phyloP scores from a whole-genome alignment of 2,113 vertebrate genomes.

The Rhadina sibilatrix region DNA sequence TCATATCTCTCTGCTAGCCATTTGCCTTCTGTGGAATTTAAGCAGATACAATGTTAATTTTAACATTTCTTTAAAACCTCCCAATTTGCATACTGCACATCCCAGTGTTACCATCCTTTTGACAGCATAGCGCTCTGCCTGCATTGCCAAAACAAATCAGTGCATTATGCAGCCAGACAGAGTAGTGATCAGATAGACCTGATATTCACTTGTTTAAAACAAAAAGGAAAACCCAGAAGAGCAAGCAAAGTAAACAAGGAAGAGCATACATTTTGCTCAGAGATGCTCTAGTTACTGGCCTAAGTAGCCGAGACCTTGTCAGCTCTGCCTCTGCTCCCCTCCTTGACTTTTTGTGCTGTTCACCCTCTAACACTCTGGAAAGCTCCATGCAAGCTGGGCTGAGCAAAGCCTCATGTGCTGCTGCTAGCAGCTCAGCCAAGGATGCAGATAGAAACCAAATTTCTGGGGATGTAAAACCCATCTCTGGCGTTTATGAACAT shows the following conservation, averaged over 20 bases:
- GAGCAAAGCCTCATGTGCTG: neutral
- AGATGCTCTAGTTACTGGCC: neutral
- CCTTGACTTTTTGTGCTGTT: fast-evolving
- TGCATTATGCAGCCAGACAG: neutral
- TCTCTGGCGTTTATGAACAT: neutral
- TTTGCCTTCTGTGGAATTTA: neutral
- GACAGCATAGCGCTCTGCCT: neutral
- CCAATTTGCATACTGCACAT: neutral
- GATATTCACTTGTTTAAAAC: neutral
- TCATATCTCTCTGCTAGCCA: neutral
- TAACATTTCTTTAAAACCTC: neutral
- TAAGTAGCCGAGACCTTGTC: neutral
- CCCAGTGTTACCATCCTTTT: neutral
- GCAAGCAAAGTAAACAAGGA: neutral
- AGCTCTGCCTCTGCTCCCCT: neutral
- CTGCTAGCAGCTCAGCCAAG: neutral
- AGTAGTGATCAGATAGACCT: neutral
- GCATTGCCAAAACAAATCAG: constrained; percentile 18
- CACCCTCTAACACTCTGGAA: neutral
- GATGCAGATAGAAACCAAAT: neutral
- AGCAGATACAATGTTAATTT: neutral
- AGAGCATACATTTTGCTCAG: neutral
- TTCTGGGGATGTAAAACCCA: neutral
- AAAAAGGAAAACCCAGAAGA: neutral
- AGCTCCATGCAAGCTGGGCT: fast-evolving